Conservation (phyloP, 2,888 invertebrate species). For the Carcina quercana region DNA sequence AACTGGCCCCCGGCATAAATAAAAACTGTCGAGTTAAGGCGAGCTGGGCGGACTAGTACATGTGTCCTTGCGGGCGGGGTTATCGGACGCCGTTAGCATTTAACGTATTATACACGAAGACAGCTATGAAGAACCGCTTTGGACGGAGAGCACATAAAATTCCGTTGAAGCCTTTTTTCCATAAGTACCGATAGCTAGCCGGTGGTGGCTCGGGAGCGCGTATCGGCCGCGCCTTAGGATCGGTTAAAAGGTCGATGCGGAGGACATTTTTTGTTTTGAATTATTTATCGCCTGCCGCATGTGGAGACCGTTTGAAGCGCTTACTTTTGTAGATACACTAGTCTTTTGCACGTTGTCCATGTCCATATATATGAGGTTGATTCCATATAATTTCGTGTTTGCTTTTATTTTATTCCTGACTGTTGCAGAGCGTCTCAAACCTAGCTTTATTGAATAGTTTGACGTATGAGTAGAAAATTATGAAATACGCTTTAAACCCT, state of each 20-base stretch:
- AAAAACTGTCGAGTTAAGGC: slow-evolving; percentile 40
- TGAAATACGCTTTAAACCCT: too few relatives aligned
- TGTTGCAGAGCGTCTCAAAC: too few relatives aligned
- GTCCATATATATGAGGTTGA: too few relatives aligned
- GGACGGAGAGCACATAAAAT: slow-evolving; percentile 56
- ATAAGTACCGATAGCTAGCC: slow-evolving; percentile 56
- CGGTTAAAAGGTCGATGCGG: slow-evolving; percentile 40
- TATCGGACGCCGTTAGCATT: slow-evolving; percentile 70
- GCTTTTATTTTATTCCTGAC: too few relatives aligned
- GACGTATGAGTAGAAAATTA: too few relatives aligned
- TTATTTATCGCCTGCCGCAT: slow-evolving; percentile 39
- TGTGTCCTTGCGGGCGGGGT: slow-evolving; percentile 67
- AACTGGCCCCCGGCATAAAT: slow-evolving; percentile 35
- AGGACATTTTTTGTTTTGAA: slow-evolving; percentile 36
- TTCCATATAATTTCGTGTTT: too few relatives aligned
- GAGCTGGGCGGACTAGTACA: slow-evolving; percentile 33
- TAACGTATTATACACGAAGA: slow-evolving; percentile 63
- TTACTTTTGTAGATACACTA: too few relatives aligned
- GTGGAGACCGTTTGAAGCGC: slow-evolving; percentile 24
- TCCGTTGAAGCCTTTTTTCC: slow-evolving; percentile 68
- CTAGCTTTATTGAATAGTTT: too few relatives aligned
- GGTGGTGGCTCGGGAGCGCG: slow-evolving; percentile 41
- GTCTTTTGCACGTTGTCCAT: too few relatives aligned
- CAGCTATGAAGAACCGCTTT: slow-evolving; percentile 65
- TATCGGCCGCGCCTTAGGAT: slow-evolving; percentile 30